These are phyloP conservation scores for Cheilosia vulpina DNA, from an alignment of 2,888 invertebrate genomes.

Conservation along the genomic window DNA sequence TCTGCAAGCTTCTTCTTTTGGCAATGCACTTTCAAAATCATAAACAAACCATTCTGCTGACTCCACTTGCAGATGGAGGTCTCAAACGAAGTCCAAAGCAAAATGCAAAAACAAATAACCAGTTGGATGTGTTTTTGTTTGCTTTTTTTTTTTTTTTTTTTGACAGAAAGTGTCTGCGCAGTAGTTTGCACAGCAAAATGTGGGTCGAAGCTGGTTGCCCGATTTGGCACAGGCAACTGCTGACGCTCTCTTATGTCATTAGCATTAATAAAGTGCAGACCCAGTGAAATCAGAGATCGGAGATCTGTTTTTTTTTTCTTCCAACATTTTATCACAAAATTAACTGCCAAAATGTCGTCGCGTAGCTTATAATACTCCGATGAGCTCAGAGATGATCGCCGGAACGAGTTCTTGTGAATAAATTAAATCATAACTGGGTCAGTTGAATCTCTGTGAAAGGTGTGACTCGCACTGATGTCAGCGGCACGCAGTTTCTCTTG, in stretches of 20 bases:
- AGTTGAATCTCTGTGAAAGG: conserved; percentile 24
- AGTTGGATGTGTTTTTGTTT: background rate
- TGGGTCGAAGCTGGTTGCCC: conserved; percentile 52
- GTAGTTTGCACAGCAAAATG: conserved; percentile 42
- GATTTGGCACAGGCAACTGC: conserved; percentile 45
- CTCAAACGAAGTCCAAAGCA: conserved; percentile 34
- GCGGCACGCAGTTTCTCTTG: conserved; percentile 1
- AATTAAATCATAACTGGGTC: conserved; percentile 49
- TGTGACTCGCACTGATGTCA: conserved; percentile 31
- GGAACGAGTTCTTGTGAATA: conserved; percentile 30
- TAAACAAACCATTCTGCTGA: conserved; percentile 48
- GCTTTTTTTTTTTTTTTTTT: background rate
- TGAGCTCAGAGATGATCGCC: conserved; percentile 13
- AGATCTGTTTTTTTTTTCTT: conserved; percentile 8
- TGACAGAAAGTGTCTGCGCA: conserved; percentile 48
- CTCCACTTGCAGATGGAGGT: conserved; percentile 1
- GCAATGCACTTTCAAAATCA: conserved; percentile 52
- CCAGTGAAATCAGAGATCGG: conserved; percentile 27
- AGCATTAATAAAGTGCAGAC: conserved; percentile 40
- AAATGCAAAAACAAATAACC: conserved; percentile 2
- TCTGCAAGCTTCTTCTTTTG: conserved; percentile 27
- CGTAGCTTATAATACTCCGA: background rate
- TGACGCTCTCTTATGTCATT: conserved; percentile 28
- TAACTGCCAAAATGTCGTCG: conserved; percentile 24
- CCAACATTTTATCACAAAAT: conserved; percentile 15